Evolutionary conservation across 2,113 vertebrate species (phyloP).

Genomic region (Pomatostomus ruficeps): DNA sequence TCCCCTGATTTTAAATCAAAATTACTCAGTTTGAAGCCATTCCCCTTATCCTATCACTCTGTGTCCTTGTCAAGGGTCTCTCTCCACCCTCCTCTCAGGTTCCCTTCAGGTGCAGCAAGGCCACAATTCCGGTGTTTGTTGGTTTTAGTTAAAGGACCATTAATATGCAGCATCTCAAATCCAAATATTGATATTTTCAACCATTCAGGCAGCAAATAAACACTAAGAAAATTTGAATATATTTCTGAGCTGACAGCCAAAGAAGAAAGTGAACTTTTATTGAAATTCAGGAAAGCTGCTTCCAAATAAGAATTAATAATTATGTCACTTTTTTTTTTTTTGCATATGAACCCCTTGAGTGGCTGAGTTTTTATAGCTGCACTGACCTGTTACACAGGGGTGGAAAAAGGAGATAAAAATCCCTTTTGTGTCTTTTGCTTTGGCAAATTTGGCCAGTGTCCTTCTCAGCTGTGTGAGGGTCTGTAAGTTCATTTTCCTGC

Average conservation of each 20-base stretch:
- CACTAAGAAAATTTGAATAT: background rate
- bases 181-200: background rate
- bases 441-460: background rate
- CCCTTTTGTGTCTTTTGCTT: background rate
- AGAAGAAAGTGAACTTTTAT: background rate
- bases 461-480: background rate
- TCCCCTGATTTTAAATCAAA: background rate
- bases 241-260: background rate
- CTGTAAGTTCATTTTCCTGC: background rate
- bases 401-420: background rate
- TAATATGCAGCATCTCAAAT: conserved; percentile 7
- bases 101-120: background rate
- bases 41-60: background rate
- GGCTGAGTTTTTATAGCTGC: background rate
- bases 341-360: background rate
- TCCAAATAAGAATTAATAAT: background rate
- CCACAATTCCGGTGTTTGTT: background rate
- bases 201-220: background rate
- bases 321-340: background rate
- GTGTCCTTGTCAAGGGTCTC: background rate
- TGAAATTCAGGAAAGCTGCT: background rate
- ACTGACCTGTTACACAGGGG: background rate
- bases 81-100: background rate
- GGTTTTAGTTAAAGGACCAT: background rate
- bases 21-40: background rate